Base-by-base conservation (phyloP, 2,113 vertebrate species). In the Phyllopteryx taeniolatus region DNA sequence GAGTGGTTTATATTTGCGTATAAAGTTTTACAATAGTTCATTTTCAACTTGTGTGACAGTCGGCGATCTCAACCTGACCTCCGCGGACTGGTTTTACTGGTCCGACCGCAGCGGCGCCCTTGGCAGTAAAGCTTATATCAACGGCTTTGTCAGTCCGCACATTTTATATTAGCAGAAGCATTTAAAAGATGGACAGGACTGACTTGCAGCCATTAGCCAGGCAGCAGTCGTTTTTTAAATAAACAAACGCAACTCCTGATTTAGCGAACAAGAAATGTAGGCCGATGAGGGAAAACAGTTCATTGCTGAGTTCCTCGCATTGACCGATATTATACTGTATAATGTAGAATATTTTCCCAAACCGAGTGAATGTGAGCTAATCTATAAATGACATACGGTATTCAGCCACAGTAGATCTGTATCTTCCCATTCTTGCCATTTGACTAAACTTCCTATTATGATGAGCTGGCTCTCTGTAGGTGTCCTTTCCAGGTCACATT, bases 191-290 rank as follows among this genome's bases (percentile, higher is more conserved):
- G 47, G 66, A 66, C 49, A 31, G 71, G 71, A 80, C 74, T 78
- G 73, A 81, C 72, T 79, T 5, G 13, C 33, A 39, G 79, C 66
- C 49, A 65, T 69, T 77, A 47, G 61, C 66, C 39, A 68, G 43
- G 72, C 57, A 68, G 49, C 3, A 12, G 67, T 66, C 70, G 71
- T 80, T 75, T 75, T 72, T 71, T 74, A 73, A 80, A 82, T 71
- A 83, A 83, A 89, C 71, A 84, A 80, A 61, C 35, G 71, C 43
- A 22, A 68, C 31, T 72, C 19, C 49, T 74, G 57, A 77, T 85
- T 84, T 82, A 79, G 83, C 71, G 69, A 83, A 74, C 72, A 78
- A 79, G 75, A 83, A 79, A 86, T 73, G 79, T 49, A 71, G 35
- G 9, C 53, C 69, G 75, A 82, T 76, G 78, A 77, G 74, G 69